Base-by-base conservation (phyloP, 1,140 invertebrate species). In the Neodiprion fabricii region DNA sequence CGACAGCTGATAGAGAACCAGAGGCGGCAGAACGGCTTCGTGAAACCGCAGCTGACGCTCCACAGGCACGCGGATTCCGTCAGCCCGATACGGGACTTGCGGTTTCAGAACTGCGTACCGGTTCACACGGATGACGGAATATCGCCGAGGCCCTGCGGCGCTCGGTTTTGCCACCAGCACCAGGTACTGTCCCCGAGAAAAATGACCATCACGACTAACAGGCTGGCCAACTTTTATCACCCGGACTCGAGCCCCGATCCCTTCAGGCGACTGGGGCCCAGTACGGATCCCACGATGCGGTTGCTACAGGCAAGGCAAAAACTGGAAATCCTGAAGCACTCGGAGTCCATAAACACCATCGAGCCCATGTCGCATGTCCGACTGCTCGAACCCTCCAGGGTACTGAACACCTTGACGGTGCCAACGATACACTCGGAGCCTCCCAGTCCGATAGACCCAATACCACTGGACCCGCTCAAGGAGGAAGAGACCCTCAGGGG, bases 351-450 rank as follows among this genome's bases (percentile, higher is more conserved):
- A 21, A 80, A 77, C 23, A 70, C 75, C 0, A 77, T 80, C 67
- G 80, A 80, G 47, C 65, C 77, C 5, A 77, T 70, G n/a, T 77
- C n/a, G 9, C 77, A 77, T 5, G 3, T 28, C 0, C 75, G 75
- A 47, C 17, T 82, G 14, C 68, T 80, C n/a, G 77, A 82, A 28
- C 77, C 78, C 12, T 81, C 67, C 11, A 76, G 74, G 61, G 23
- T 84, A n/a, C 81, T 75, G 69, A 77, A 86, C 8, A 79, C 77
- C 8, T 71, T 88, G 8, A 70, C 65, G 1, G 81, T 85, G 9
- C 86, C 86, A 3, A 81, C 78, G 7, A 81, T 85, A 78, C 82
- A 84, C 67, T 88, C 86, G 17, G 86, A 88, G 67, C 86, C 86
- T 1, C 81, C 85, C 5, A 87, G 84, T 79, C 85, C 86, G 0